Base-by-base conservation (phyloP, 2,797 vertebrate genomes). In the Rhynchonycteris naso region DNA sequence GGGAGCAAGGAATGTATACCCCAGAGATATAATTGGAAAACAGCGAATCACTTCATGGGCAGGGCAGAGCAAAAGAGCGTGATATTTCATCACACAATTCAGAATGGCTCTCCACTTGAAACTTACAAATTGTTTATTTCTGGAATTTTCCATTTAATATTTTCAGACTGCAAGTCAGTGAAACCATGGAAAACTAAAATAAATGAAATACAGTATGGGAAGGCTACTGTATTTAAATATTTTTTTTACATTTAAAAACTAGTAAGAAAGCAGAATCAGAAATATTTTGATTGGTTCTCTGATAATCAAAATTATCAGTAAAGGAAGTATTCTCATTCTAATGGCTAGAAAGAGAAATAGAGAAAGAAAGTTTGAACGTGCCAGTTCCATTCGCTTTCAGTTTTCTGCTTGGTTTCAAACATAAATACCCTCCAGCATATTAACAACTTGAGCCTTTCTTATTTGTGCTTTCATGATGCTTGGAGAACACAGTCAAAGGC, bases 351-450 rank as follows among this genome's bases (percentile, higher is more conserved):
- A 90, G 22, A 69, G 22, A 86, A 68, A 81, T 19, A 11, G 30
- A 80, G 16, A 90, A 66, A 9, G n/a, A 65, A 79, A 80, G 33
- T 68, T 26, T 12, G 14, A 24, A 38, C 9, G 7, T 69, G 58
- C 38, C 72, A 58, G 15, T 26, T 75, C 38, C 63, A 28, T 52
- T 69, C 35, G n/a, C 22, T 24, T 2, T 35, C 56, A 56, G 21
- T 79, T 82, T 91, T 69, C 54, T 88, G 19, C 21, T 91, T 74
- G n/a, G 52, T 76, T 50, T 47, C 75, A 87, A 94, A 82, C 7
- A 12, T 83, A 84, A 93, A 84, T 85, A 33, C 33, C 38, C 30
- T 30, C 59, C 33, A 75, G 28, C 28, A 22, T 76, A 56, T 54
- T 74, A 84, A 79, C 54, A 87, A 71, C 47, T 56, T 47, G 24